These are phyloP conservation scores for Zonitis immaculata DNA, from an alignment of 2,888 invertebrate species.

Conservation along the genomic window DNA sequence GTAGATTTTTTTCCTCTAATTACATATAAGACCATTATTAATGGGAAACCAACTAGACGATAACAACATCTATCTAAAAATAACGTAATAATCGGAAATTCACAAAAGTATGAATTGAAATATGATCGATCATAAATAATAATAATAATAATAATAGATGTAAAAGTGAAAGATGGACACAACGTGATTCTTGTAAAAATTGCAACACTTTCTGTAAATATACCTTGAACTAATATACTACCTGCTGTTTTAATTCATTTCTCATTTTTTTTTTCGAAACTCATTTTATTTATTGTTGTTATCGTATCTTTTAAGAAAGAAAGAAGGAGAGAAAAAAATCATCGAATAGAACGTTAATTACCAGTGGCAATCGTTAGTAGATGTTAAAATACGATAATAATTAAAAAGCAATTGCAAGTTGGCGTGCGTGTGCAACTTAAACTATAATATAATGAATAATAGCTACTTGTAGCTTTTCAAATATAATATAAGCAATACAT, in stretches of 20 bases:
- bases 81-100: neutral
- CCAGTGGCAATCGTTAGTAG: neutral
- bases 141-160: neutral
- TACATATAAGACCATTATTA: neutral
- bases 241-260: neutral
- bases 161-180: neutral
- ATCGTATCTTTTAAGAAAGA: neutral
- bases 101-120: neutral
- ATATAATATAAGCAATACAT: neutral
- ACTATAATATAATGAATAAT: neutral
- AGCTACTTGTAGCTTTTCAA: neutral
- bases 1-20: neutral
- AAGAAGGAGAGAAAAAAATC: too few relatives aligned
- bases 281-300: neutral
- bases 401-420: constrained; percentile 15
- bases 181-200: neutral
- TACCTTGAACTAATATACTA: neutral
- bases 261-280: neutral
- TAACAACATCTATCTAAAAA: neutral
- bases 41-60: neutral
- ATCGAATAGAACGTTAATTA: neutral
- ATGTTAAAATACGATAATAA: constrained; percentile 6
- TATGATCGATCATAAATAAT: too few relatives aligned
- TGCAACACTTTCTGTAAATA: neutral
- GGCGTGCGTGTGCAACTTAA: constrained; percentile 6